Base-by-base conservation (phyloP, 2,888 invertebrate genomes). In the Rapana venosa region DNA sequence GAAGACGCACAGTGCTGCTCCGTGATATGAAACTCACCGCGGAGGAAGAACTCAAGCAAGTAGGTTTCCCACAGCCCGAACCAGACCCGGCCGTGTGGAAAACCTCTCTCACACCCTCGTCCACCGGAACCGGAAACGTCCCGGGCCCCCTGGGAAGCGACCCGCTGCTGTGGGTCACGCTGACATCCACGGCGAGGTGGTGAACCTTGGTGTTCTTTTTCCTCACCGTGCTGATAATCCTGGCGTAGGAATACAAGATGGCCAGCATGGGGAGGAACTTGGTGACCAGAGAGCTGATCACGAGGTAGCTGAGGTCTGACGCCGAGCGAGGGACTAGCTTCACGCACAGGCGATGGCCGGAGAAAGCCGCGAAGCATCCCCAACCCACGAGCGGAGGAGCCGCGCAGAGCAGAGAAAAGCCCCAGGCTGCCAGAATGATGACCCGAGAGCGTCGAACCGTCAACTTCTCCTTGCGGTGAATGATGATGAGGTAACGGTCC, bases 401-500 rank as follows among this genome's bases (percentile, higher is more conserved):
- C n/a, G 94, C 35, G 47, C 36, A 47, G 5, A 91, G 35, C 1
- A 92, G 26, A 2, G 95, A 93, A 4, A 92, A 89, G 8, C 86
- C 36, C 93, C 95, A 94, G 17, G 93, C 92, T 0, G 92, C 56
- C 0, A 90, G 56, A 11, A 95, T 92, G 17, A 94, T 81, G 6
- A 91, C 15, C 35, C 92, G 92, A 13, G 95, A 93, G 13, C 92
- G 90, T 30, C 89, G 90, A 8, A 93, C 92, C n/a, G 91, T 93
- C 5, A 95, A 92, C 88, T 92, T 92, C 88, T 95, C 94, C 36
- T 90, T 91, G 35, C 93, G 90, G 36, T 92, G 92, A 0, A 95
- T 94, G 35, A 95, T 94, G 85, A 95, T 95, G 30, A 93, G 88
- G 87, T 94, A 95, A 15, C 95, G 91, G 89, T 95, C 95, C 0